Evolutionary conservation across 2,797 vertebrate genomes (phyloP).

Genomic region (Aselliscus stoliczkanus): DNA sequence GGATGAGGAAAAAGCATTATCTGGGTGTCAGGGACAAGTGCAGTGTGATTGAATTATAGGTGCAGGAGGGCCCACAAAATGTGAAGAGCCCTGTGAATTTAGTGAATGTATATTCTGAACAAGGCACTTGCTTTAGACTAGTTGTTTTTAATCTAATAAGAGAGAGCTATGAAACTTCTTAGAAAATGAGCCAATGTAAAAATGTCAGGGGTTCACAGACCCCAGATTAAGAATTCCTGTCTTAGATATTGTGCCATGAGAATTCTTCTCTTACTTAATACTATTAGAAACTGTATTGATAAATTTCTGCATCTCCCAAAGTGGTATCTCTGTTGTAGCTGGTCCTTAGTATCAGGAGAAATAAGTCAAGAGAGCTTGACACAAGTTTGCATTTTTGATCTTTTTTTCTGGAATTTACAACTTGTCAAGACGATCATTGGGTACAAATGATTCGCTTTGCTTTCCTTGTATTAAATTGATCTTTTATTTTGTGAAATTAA

Average conservation of each 20-base stretch:
- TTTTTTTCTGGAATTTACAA: neutral
- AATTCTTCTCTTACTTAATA: neutral
- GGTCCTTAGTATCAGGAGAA: neutral
- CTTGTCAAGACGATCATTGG: neutral
- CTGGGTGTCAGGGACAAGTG: neutral
- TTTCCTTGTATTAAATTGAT: neutral
- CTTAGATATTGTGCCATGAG: neutral
- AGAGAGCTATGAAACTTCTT: neutral
- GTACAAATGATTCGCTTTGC: neutral
- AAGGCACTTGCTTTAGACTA: neutral
- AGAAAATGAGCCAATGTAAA: neutral
- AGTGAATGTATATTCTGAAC: neutral
- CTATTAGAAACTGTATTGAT: neutral
- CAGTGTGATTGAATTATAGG: neutral
- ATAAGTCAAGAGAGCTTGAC: neutral
- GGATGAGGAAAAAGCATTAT: neutral
- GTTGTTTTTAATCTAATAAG: neutral
- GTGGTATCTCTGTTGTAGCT: neutral
- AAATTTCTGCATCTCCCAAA: neutral
- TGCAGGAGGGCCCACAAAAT: neutral
- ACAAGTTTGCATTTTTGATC: neutral
- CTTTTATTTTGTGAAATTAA: neutral
- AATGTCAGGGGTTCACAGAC: neutral
- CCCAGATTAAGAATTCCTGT: neutral
- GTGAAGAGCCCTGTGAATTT: neutral